Percentiles rank a stretch among this genome's conserved stretches.
Evolutionary conservation across 2,113 vertebrate species (phyloP).

Genomic region (Pitta sordida): DNA sequence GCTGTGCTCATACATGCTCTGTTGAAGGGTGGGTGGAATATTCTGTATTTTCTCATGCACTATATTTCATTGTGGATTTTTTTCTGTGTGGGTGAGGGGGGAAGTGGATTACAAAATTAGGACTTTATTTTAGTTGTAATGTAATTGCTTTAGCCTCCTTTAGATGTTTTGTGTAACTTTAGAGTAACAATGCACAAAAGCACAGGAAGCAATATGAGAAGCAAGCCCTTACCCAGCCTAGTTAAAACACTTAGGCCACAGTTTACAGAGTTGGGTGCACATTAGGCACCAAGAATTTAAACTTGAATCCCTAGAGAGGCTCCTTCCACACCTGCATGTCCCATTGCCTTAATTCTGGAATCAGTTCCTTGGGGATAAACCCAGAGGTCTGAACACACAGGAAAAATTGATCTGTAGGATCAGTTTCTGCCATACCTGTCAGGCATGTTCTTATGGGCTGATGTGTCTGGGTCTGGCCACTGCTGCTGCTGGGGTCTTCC

Average conservation of each 20-base stretch:
- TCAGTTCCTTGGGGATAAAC: fast-evolving
- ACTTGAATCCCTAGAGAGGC: background rate
- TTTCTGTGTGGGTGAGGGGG: conserved; percentile 59
- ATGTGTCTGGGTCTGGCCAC: background rate
- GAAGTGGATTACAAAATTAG: conserved; percentile 62
- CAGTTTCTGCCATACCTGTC: background rate
- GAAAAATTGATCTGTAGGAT: background rate
- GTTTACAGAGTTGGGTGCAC: background rate
- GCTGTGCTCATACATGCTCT: conserved; percentile 42
- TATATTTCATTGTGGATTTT: conserved; percentile 57
- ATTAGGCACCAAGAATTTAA: background rate
- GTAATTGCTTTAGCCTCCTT: conserved; percentile 64
- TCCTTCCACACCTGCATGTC: background rate
- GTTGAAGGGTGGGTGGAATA: conserved; percentile 52
- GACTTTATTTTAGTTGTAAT: conserved; percentile 48
- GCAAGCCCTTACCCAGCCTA: conserved; percentile 23
- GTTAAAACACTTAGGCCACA: conserved; percentile 27
- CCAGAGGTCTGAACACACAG: background rate
- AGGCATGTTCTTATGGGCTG: fast-evolving
- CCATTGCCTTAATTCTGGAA: background rate
- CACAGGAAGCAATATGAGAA: conserved; percentile 63
- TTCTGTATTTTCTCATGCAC: conserved; percentile 64
- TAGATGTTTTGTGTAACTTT: conserved; percentile 62
- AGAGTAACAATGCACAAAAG: conserved; percentile 66
- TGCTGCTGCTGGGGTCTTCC: background rate